Evolutionary conservation across 2,113 vertebrate species (phyloP).

Genomic region (Rousettus leschenaultii): DNA sequence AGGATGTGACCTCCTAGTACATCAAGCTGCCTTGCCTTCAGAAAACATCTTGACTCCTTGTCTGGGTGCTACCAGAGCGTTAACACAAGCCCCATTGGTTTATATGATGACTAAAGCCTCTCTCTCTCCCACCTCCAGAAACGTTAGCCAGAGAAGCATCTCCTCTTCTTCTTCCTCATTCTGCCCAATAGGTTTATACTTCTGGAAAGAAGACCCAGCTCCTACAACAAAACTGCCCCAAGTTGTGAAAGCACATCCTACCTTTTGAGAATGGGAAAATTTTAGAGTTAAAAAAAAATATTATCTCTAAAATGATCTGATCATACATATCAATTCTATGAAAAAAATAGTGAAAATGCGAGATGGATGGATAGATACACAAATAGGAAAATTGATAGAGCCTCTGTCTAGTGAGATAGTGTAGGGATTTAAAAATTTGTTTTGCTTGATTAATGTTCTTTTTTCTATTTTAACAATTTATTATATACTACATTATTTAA

Average conservation of each 20-base stretch:
- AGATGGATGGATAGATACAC: background rate
- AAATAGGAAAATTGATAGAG: background rate
- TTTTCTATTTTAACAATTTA: background rate
- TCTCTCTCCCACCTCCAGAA: background rate
- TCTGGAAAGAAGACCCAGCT: background rate
- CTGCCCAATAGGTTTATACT: background rate
- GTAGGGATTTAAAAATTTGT: background rate
- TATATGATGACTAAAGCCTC: background rate
- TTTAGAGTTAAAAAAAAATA: background rate
- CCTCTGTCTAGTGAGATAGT: background rate
- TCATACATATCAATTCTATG: background rate
- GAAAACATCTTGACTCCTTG: background rate
- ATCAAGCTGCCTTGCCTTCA: background rate
- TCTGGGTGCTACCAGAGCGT: background rate
- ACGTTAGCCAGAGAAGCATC: background rate
- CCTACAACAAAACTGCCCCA: background rate
- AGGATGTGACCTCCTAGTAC: background rate
- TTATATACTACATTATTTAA: background rate
- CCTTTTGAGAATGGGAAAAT: background rate
- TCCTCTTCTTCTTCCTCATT: background rate
- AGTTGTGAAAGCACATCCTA: background rate
- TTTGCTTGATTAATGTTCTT: background rate
- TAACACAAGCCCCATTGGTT: background rate
- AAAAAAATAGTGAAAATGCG: background rate
- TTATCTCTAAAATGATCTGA: background rate